Evolutionary conservation across 2,797 vertebrate species (phyloP), one percentile per base, ranked within the genome.

Genomic region (Oceanodroma leucorhoa): DNA sequence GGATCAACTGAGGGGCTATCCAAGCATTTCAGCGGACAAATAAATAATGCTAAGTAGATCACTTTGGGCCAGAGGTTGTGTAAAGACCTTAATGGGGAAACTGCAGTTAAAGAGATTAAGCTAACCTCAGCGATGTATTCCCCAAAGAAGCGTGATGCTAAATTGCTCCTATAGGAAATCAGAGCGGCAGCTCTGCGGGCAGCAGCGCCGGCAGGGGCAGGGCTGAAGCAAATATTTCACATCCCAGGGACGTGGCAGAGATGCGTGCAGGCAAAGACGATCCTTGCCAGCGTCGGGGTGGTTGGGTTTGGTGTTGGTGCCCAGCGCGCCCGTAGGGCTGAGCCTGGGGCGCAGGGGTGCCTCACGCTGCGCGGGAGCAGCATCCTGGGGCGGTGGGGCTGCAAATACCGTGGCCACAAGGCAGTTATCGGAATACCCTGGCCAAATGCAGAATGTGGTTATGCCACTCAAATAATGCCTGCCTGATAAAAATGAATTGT

Each of bases 41-140:
- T 96, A 96, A 97, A 97, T 97, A 96, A 95, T 75, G 94, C 83
- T 96, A 94, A 97, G 85, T 60, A 54, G 94, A 95, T 96, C 95
- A 75, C 92, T 91, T 19, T 41, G 32, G 94, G 91, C 89, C 94
- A 95, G 94, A 95, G 94, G 94, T 94, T 95, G 95, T 95, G 90
- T 96, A 95, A 96, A 97, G 92, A 66, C 83, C 87, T 93, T 94
- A 94, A 93, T 93, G 94, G 94, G 85, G 77, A 84, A 96, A 10
- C 62, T 78, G 90, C 96, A 75, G 94, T 95, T 95, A 95, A 93
- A 92, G 93, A 75, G 93, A 94, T 95, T 82, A 94, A 75, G 90
- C 66, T 57, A 90, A 90, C 91, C 95, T 83, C 81, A 16, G 94
- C 69, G 5, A 6, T 73, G 89, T 90, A 79, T 87, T 95, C 93